Conservation (phyloP, 1,140 invertebrate genomes). For the Bombus haemorrhoidalis region DNA sequence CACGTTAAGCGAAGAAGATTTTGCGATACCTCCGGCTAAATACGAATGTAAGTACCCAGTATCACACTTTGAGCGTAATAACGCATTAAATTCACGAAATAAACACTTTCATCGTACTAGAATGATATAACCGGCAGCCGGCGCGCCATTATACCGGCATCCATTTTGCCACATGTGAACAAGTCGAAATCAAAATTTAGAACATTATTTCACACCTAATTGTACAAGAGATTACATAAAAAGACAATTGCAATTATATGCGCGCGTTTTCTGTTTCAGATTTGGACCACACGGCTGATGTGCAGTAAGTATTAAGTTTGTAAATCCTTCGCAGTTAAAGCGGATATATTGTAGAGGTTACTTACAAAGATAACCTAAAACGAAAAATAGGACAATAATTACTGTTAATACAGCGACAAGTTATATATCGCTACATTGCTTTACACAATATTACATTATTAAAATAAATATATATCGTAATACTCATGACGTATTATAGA, state of each 20-base stretch:
- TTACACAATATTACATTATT: not conserved
- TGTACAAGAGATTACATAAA: not conserved
- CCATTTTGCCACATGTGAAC: slow-evolving; percentile 47
- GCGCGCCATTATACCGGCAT: slow-evolving; percentile 25
- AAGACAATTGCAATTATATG: not conserved
- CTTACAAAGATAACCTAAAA: slow-evolving; percentile 71
- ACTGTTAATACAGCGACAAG: not conserved
- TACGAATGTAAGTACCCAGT: slow-evolving; percentile 87
- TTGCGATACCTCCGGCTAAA: slow-evolving; percentile 84
- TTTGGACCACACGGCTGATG: slow-evolving; percentile 98
- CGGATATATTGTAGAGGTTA: slow-evolving; percentile 64
- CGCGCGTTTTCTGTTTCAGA: slow-evolving; percentile 86
- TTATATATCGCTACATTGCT: not conserved
- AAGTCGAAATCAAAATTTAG: not conserved
- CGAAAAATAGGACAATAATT: not conserved
- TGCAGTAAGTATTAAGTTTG: slow-evolving; percentile 91
- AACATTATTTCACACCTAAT: not conserved
- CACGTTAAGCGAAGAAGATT: slow-evolving; percentile 83
- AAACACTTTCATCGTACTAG: not conserved
- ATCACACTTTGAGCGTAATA: not conserved
- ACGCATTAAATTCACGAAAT: not conserved
- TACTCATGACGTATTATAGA: slow-evolving; percentile 80
- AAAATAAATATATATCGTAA: not conserved
- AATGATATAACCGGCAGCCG: not conserved
- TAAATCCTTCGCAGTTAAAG: not conserved